A percentile compares a stretch with the other conserved stretches of the same genome.
phyloP scores from a whole-genome alignment of 1,140 invertebrate genomes.

The Magallana angulata region DNA sequence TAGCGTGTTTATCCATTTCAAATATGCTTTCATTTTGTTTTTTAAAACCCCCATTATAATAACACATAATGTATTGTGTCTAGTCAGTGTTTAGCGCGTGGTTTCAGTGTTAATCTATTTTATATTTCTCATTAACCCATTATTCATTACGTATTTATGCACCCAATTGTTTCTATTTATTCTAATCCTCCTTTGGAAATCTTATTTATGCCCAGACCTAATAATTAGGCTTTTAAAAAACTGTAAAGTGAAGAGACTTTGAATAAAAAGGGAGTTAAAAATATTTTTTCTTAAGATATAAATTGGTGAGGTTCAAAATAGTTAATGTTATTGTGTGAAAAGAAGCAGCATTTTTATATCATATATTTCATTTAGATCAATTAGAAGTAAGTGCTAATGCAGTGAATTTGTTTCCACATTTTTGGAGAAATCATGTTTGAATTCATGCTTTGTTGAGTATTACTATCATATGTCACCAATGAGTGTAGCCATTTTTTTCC shows the following conservation, averaged over 20 bases:
- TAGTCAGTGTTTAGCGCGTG: slow-evolving; percentile 42
- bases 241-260: too few relatives aligned
- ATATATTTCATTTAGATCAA: not conserved
- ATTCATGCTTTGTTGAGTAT: slow-evolving; percentile 33
- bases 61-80: slow-evolving; percentile 37
- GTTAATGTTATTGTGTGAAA: too few relatives aligned
- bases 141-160: slow-evolving; percentile 37
- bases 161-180: slow-evolving; percentile 34
- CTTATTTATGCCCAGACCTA: not conserved
- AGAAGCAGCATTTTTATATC: slow-evolving; percentile 1
- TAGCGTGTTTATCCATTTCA: not conserved
- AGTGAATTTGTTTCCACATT: slow-evolving; percentile 26
- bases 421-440: slow-evolving; percentile 34
- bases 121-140: slow-evolving; percentile 22
- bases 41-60: not conserved
- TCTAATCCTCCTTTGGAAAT: not conserved
- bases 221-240: not conserved
- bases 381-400: slow-evolving; percentile 13
- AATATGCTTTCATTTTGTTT: slow-evolving; percentile 20
- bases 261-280: too few relatives aligned
- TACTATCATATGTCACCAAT: slow-evolving; percentile 22
- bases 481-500: slow-evolving; percentile 35
- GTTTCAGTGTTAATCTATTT: slow-evolving; percentile 38
- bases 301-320: too few relatives aligned
- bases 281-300: not conserved